Evolutionary conservation across 2,113 vertebrate species (phyloP).

Genomic region (Phalacrocorax pelagicus): DNA sequence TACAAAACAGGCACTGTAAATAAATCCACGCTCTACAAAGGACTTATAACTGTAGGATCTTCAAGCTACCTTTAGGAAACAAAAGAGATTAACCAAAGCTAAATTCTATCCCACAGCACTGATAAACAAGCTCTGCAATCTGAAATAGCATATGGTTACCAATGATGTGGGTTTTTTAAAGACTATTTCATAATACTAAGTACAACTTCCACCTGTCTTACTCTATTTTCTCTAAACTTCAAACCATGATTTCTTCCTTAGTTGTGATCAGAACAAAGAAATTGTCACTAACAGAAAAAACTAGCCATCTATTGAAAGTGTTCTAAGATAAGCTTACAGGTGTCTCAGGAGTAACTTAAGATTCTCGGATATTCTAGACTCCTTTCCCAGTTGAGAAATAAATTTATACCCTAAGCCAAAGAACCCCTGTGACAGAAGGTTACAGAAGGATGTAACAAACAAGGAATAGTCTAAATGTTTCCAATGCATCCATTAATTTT

Average conservation of each 20-base stretch:
- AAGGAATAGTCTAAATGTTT: background rate
- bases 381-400: background rate
- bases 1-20: background rate
- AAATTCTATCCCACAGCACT: background rate
- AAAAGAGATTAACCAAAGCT: background rate
- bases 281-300: background rate
- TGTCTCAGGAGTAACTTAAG: background rate
- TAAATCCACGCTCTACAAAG: background rate
- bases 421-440: background rate
- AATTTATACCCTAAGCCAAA: background rate
- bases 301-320: background rate
- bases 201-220: background rate
- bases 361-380: background rate
- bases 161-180: rapidly evolving
- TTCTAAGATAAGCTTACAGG: background rate
- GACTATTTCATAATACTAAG: background rate
- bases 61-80: background rate
- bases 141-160: background rate
- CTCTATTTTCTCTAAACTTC: background rate
- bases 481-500: background rate
- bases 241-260: background rate
- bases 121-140: background rate
- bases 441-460: background rate
- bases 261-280: background rate
- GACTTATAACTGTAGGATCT: background rate